phyloP scores from a whole-genome alignment of 2,113 vertebrate genomes.

The Psophia crepitans region DNA sequence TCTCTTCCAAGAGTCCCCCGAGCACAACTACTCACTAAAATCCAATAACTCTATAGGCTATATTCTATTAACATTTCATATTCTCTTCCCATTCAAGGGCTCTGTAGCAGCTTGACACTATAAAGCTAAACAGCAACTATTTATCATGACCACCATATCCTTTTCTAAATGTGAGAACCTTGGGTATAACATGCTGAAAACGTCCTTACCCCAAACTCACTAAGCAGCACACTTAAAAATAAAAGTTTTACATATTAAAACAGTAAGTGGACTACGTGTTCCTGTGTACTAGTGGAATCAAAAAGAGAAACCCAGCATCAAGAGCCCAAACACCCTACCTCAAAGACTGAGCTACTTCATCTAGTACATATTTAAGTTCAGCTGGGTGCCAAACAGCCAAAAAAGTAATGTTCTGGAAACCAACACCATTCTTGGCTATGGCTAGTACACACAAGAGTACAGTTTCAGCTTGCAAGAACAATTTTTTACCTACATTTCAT shows the following conservation, averaged over 20 bases:
- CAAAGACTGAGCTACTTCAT: background rate
- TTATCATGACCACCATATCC: background rate
- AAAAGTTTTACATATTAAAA: background rate
- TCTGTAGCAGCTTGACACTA: background rate
- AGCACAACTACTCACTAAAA: background rate
- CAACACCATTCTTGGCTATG: background rate
- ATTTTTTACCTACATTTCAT: background rate
- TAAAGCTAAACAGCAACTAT: background rate
- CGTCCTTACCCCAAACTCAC: background rate
- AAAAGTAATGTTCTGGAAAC: background rate
- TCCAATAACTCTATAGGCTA: background rate
- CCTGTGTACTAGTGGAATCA: background rate
- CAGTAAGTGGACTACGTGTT: background rate
- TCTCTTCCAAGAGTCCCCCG: background rate
- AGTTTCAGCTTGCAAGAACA: background rate
- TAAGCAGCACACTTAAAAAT: background rate
- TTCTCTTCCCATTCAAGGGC: background rate
- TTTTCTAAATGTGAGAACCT: background rate
- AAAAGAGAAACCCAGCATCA: background rate
- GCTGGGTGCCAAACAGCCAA: background rate
- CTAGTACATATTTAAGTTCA: background rate
- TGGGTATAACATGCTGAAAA: background rate
- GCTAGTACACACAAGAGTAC: background rate
- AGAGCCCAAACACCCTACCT: background rate
- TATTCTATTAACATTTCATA: background rate